phyloP scores from a whole-genome alignment of 2,113 vertebrate genomes.

The Plestiodon gilberti region DNA sequence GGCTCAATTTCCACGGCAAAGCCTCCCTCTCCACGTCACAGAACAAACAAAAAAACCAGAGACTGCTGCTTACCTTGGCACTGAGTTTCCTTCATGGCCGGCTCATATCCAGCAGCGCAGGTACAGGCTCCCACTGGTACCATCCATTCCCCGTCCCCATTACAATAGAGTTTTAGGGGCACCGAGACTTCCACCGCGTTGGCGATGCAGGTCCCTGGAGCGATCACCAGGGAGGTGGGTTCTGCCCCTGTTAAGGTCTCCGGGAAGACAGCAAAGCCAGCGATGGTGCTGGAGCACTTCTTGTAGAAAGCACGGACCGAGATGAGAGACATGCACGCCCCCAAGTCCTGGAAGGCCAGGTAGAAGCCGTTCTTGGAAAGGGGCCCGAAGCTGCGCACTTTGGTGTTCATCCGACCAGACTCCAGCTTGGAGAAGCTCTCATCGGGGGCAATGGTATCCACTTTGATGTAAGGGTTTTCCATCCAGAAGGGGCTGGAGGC shows the following conservation, averaged over 20 bases:
- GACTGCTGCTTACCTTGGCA: slow-evolving; percentile 83
- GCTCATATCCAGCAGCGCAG: slow-evolving; percentile 90
- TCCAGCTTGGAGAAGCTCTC: slow-evolving; percentile 95
- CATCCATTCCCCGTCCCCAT: slow-evolving; percentile 98
- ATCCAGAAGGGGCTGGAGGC: slow-evolving; percentile 97
- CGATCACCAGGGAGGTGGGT: slow-evolving; percentile 95
- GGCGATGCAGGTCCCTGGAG: slow-evolving; percentile 91
- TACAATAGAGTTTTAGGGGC: slow-evolving; percentile 97
- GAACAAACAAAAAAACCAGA: neutral
- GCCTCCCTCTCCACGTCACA: neutral
- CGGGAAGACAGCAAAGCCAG: slow-evolving; percentile 94
- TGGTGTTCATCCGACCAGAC: slow-evolving; percentile 92
- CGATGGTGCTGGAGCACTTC: slow-evolving; percentile 95
- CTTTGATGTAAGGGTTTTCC: slow-evolving; percentile 98
- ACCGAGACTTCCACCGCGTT: slow-evolving; percentile 94
- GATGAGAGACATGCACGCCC: slow-evolving; percentile 97
- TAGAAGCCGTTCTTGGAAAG: slow-evolving; percentile 97
- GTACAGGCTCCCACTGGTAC: slow-evolving; percentile 96
- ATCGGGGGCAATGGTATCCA: slow-evolving; percentile 97
- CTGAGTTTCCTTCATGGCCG: slow-evolving; percentile 89
- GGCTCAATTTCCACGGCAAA: neutral
- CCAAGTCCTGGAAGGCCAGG: slow-evolving; percentile 97
- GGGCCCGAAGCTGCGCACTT: slow-evolving; percentile 96
- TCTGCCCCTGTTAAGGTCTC: slow-evolving; percentile 96
- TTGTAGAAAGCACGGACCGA: slow-evolving; percentile 97